These are phyloP conservation scores for Neofelis nebulosa DNA, from an alignment of 2,113 vertebrate species.

Conservation along the genomic window DNA sequence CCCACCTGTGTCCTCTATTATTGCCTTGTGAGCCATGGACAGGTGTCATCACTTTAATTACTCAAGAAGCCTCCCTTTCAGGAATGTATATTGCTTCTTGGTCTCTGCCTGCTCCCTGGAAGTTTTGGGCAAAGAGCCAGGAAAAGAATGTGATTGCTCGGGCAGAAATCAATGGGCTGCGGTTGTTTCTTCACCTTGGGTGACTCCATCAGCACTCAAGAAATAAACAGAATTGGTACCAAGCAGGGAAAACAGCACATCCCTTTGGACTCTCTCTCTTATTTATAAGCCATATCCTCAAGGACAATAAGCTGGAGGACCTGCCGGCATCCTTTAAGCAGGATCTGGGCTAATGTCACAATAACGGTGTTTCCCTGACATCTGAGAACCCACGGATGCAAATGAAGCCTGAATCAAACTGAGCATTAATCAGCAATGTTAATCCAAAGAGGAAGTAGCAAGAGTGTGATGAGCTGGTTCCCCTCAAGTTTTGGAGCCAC, in stretches of 20 bases:
- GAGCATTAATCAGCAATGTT: background rate
- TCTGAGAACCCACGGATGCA: background rate
- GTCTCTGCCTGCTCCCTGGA: background rate
- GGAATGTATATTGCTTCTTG: background rate
- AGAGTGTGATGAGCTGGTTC: background rate
- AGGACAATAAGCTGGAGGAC: background rate
- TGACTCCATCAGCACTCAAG: background rate
- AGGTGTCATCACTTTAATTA: background rate
- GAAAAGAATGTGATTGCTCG: background rate
- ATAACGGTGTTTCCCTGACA: background rate
- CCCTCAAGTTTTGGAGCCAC: background rate
- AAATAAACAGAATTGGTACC: background rate
- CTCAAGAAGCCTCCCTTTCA: slow-evolving; percentile 17
- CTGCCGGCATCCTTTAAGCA: background rate
- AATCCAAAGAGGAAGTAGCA: background rate
- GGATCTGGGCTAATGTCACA: background rate
- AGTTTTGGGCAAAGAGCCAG: slow-evolving; percentile 12
- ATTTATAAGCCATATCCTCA: background rate
- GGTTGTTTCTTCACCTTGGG: slow-evolving; percentile 13
- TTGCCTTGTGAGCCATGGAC: background rate
- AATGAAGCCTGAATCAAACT: background rate
- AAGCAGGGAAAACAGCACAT: background rate
- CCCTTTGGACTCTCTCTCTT: background rate
- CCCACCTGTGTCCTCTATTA: background rate
- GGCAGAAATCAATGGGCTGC: background rate